Evolutionary conservation across 2,888 invertebrate genomes (phyloP), one percentile per base, ranked within the genome.

Genomic region (Drosophila pseudotalamancana): DNA sequence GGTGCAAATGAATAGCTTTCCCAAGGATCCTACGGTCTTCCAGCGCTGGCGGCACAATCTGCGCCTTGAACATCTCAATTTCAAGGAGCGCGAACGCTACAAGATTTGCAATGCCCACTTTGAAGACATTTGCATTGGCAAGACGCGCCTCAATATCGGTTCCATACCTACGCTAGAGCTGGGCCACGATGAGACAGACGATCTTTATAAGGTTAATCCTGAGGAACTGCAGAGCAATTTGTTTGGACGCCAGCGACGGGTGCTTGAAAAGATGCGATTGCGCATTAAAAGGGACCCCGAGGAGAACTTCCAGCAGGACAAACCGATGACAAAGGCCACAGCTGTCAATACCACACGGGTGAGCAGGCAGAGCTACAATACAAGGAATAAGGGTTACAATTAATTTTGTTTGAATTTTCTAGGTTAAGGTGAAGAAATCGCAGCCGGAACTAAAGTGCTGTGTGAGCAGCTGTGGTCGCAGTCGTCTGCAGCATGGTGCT

Each of bases 1-100:
- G 18, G 90, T 79, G 1, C 90, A 90, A 56, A 83, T 89, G 88
- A 90, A 89, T 45, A 90, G 90, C 55, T 89, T 89, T 23, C 89
- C 89, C 27, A 90, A 90, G 53, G 80, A 88, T 42, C 49, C 72
- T 0, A 46, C 57, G 5, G 51, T 79, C 4, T 89, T 89, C 39
- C 63, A 82, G 25, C 82, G 82, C 16, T 89, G 89, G 89, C 82
- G 81, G 5, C 90, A 89, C 50, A 89, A 89, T 59, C 71, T 89
- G 0, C 88, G 86, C 0, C 54, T 89, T 18, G 87, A 89, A 0
- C 78, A 87, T 40, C 65, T 90, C 0, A 70, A 75, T 21, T 90
- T 89, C 29, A 82, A 76, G 31, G 89, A 90, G 23, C 86, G 89
- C 6, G 89, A 90, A 11, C 86, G 85, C 42, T 90, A 89, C 51